Evolutionary conservation across 2,797 vertebrate species (phyloP).

Genomic region (Chelon auratus): DNA sequence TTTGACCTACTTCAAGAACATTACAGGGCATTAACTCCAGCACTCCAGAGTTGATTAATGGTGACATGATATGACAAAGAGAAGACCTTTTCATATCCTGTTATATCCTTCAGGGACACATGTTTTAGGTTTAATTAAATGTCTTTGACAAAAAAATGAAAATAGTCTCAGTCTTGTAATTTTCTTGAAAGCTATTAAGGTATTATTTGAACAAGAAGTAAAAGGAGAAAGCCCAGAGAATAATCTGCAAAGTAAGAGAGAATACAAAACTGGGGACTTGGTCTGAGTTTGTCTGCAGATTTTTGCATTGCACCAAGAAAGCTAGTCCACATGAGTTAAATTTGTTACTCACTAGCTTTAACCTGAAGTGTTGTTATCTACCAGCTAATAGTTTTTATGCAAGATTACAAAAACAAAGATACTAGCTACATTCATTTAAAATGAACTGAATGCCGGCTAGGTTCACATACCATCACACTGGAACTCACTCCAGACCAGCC

Average conservation of each 20-base stretch:
- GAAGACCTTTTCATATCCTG: conserved; percentile 25
- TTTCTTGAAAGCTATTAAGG: neutral
- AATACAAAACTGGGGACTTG: conserved; percentile 17
- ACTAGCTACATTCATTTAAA: no score
- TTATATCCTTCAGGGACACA: conserved; percentile 2
- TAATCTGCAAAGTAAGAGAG: neutral
- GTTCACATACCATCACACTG: no score
- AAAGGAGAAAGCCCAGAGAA: neutral
- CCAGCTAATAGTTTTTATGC: no score
- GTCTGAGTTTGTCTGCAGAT: conserved; percentile 17
- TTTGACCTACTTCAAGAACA: conserved; percentile 31
- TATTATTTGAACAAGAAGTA: conserved; percentile 2
- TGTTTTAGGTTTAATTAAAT: conserved; percentile 22
- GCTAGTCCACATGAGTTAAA: no score
- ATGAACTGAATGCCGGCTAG: no score
- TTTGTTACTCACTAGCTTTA: no score
- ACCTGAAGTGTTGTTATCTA: no score
- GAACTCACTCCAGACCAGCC: no score
- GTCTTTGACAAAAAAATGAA: neutral
- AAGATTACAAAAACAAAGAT: no score
- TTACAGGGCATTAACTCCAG: neutral
- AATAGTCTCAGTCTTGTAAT: neutral
- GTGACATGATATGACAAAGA: conserved; percentile 18
- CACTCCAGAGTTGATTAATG: conserved; percentile 20
- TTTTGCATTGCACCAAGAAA: conserved; percentile 3